phyloP scores from a whole-genome alignment of 2,113 vertebrate genomes.

The Oreamnos americanus region DNA sequence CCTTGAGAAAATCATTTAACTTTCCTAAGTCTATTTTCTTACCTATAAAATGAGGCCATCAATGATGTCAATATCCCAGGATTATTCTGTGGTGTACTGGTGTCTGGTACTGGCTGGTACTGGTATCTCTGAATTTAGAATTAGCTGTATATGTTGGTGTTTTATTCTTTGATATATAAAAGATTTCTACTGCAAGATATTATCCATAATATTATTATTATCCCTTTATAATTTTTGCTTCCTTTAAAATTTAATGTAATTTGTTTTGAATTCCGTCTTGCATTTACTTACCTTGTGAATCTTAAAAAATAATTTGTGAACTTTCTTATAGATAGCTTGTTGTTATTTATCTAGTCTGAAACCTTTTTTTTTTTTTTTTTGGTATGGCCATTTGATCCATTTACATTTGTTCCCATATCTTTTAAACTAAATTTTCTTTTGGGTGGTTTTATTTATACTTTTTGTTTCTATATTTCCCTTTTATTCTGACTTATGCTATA shows the following conservation, averaged over 20 bases:
- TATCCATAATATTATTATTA: background rate
- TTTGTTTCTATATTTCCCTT: background rate
- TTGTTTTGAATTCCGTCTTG: background rate
- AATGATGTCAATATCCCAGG: background rate
- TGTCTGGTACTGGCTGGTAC: background rate
- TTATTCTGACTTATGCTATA: background rate
- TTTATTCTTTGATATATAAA: background rate
- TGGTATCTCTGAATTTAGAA: background rate
- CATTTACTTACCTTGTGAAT: background rate
- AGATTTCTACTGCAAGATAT: background rate
- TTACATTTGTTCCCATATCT: background rate
- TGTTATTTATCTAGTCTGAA: background rate
- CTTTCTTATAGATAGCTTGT: background rate
- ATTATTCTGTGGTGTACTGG: background rate
- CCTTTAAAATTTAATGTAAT: background rate
- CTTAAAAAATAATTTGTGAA: background rate
- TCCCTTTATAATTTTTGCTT: background rate
- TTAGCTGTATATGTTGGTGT: background rate
- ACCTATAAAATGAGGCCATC: background rate
- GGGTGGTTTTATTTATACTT: background rate
- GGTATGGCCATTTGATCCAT: background rate
- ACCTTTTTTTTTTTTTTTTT: background rate
- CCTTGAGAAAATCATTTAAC: background rate
- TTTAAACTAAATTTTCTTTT: background rate
- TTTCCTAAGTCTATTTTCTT: background rate